A percentile compares a stretch with the other conserved stretches of the same genome.
Conservation (phyloP, 2,797 vertebrate genomes). For the Platalea minor region DNA sequence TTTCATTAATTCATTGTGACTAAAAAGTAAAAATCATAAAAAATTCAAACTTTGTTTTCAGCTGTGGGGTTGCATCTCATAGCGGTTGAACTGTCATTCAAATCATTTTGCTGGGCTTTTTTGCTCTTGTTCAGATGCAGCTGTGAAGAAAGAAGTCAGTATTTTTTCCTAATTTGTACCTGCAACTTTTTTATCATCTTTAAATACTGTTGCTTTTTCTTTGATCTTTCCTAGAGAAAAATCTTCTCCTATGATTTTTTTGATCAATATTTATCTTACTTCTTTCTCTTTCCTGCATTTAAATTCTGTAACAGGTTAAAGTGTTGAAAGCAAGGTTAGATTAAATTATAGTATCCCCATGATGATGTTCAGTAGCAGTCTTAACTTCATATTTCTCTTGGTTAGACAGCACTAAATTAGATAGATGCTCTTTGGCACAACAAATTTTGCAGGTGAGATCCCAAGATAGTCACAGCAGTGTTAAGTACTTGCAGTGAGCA, state of each 20-base stretch:
- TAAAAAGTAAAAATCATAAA: constrained; percentile 52
- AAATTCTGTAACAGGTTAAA: background rate
- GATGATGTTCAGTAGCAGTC: background rate
- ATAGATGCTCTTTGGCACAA: background rate
- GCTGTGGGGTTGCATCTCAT: background rate
- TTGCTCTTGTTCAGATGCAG: background rate
- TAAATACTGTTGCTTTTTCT: background rate
- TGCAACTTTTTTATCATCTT: background rate
- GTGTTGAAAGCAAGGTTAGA: background rate
- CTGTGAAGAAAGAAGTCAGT: background rate
- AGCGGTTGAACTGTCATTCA: background rate
- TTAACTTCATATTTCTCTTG: background rate
- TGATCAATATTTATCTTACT: background rate
- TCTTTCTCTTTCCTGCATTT: background rate
- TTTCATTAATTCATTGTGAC: constrained; percentile 60
- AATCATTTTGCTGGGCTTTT: background rate
- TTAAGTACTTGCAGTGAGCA: background rate
- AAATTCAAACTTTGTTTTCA: constrained; percentile 42
- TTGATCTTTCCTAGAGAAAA: background rate
- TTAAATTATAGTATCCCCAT: background rate
- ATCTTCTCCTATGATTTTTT: background rate
- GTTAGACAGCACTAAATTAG: background rate
- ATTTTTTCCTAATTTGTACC: background rate
- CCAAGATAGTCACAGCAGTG: background rate
- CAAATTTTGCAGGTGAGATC: background rate